Base-by-base conservation (phyloP, 2,113 vertebrate species). In the Merops nubicus region DNA sequence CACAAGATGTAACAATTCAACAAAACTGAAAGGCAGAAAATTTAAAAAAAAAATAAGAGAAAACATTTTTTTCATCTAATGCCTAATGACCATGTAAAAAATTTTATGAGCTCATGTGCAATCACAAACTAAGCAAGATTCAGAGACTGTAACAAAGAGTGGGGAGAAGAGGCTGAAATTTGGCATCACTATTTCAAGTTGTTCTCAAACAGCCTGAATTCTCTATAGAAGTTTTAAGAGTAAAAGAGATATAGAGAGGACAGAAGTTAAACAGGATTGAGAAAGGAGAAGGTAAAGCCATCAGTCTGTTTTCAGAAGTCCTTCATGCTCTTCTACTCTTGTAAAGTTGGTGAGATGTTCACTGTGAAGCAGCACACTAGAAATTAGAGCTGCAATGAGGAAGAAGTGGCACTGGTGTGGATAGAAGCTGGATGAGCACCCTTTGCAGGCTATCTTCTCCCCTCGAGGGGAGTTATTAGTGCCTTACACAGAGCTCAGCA, bases 381-480 rank as follows among this genome's bases (percentile, higher is more conserved):
- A 47, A 65, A 43, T 33, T 48, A 70, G 34, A 65, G 29, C 45
- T 36, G 89, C 36, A 36, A 20, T 51, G 26, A 45, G 25, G 26
- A n/a, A 56, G 40, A 11, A 3, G 40, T 2, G 72, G 43, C 47
- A 50, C 23, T 12, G 15, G 34, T 2, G 10, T 5, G 56, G 59
- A 9, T 2, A 14, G 1, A 4, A 33, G 50, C 11, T 11, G n/a
- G n/a, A n/a, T n/a, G n/a, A n/a, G n/a, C 42, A 19, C 10, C 48
- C 72, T 78, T 51, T 29, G 45, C 89, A 53, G 45, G 22, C 65
- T 8, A 73, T 59, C 43, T 50, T 36, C 50, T 34, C 3, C 50
- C 77, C 81, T 31, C 13, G 28, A 64, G 65, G 36, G 57, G n/a
- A 83, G 43, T 40, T 65, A 45, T n/a, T 26, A 83, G 48, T 8